Base-by-base conservation (phyloP, 2,888 invertebrate species). In the Antheraea assamensis region DNA sequence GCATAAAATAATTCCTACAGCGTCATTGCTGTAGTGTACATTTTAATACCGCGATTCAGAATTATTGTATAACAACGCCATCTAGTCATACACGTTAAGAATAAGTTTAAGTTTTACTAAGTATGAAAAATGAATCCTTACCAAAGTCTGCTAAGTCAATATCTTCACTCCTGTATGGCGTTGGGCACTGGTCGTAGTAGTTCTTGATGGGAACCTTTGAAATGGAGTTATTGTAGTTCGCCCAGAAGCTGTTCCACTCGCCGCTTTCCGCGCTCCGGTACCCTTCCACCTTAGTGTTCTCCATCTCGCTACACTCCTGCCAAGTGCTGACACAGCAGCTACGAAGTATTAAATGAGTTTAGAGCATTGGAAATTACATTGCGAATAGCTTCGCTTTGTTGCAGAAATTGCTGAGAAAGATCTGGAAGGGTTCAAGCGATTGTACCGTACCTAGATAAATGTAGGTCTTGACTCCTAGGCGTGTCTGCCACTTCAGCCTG, bases 201-300 rank as follows among this genome's bases (percentile, higher is more conserved):
- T 83, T 80, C 78, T 85, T 86, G 75, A 89, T 78, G 0, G 91
- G 90, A 0, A 88, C 89, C 24, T 83, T 80, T 0, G 89, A 81
- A 0, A 90, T 70, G 0, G 92, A 89, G 76, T 87, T 89, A 81
- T 93, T 94, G 81, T 94, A 94, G 79, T 90, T 90, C 0, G 90
- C 90, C 94, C 94, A 94, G 83, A 94, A 94, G 30, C 87, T 85
- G 49, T 83, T 85, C 94, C 94, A 94, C 77, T 94, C 94, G 0
- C 92, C 92, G 7, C 75, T 81, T 1, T 80, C 81, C 1, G 78
- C 78, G 24, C 78, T 75, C 7, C 74, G 35, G 66, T 73, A 73
- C 7, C 79, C 79, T 21, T 82, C 84, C 70, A 84, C 77, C 72
- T 84, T 81, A 0, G 85, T 85, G 10, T 75, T 85, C 0, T 83